These are phyloP conservation scores for Myotis daubentonii DNA, from an alignment of 2,797 vertebrate genomes.

Conservation along the genomic window DNA sequence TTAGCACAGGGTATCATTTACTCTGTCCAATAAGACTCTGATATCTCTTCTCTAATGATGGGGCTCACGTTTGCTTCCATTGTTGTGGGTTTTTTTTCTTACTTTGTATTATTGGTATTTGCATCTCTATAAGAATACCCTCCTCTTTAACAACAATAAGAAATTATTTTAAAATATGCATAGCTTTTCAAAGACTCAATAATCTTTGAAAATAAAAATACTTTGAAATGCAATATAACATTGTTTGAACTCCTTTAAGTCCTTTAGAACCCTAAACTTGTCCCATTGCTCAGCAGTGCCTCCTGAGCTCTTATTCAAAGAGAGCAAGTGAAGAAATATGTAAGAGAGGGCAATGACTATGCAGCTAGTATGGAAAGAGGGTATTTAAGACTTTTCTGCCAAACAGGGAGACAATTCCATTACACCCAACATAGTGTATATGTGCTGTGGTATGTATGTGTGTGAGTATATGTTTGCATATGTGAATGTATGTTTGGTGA, in stretches of 20 bases:
- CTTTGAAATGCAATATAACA: neutral
- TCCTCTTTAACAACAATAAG: slow-evolving; percentile 5
- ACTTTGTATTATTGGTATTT: neutral
- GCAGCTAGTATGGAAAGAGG: neutral
- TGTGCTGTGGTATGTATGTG: neutral
- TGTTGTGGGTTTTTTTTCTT: neutral
- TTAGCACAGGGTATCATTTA: neutral
- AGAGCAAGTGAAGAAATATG: neutral
- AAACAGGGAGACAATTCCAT: neutral
- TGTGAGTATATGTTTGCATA: neutral
- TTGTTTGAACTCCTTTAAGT: neutral
- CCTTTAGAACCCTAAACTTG: neutral
- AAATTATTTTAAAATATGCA: neutral
- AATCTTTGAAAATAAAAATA: slow-evolving; percentile 21
- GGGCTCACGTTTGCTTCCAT: neutral
- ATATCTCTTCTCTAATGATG: neutral
- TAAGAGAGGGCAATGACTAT: neutral
- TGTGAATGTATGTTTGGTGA: neutral
- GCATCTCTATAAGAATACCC: neutral
- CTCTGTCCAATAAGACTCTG: neutral
- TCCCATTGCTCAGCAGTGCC: neutral
- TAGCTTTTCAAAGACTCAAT: neutral
- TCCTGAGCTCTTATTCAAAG: neutral
- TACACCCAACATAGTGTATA: neutral
- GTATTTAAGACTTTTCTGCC: neutral